Percentiles rank a stretch among this genome's conserved stretches.
Conservation (phyloP, 2,888 invertebrate genomes). For the Amphiduros pacificus region DNA sequence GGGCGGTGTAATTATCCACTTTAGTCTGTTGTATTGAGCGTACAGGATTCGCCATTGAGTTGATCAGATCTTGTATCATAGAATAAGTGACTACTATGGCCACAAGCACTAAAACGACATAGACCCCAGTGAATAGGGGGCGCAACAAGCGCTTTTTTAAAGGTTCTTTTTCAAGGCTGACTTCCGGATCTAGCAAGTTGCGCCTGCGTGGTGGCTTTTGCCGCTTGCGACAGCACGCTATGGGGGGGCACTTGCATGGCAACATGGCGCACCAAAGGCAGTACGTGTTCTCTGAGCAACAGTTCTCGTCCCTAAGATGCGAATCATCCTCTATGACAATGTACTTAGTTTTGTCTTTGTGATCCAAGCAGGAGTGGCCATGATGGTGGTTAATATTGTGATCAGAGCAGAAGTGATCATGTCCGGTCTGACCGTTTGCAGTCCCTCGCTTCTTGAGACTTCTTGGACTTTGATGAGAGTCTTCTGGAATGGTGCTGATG, state of each 20-base stretch:
- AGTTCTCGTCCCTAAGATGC: too few species aligned
- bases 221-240: background rate
- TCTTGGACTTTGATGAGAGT: too few species aligned
- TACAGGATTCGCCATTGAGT: slow-evolving; percentile 30
- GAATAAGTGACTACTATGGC: slow-evolving; percentile 29
- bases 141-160: slow-evolving; percentile 23
- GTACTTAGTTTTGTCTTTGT: background rate
- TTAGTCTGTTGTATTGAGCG: slow-evolving; percentile 27
- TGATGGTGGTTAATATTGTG: background rate
- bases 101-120: slow-evolving; percentile 23
- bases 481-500: too few species aligned
- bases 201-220: background rate
- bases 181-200: slow-evolving; percentile 1
- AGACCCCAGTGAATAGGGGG: slow-evolving; percentile 23
- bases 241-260: background rate
- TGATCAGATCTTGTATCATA: slow-evolving; percentile 29
- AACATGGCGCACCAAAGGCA: background rate
- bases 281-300: background rate
- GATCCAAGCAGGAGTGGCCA: background rate
- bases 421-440: background rate
- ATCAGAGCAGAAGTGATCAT: background rate
- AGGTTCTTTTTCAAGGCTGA: slow-evolving; percentile 18
- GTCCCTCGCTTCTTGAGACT: background rate
- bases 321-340: background rate
- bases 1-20: slow-evolving; percentile 30